These are phyloP conservation scores for Gadus chalcogrammus DNA, from an alignment of 2,113 vertebrate species.

Conservation along the genomic window DNA sequence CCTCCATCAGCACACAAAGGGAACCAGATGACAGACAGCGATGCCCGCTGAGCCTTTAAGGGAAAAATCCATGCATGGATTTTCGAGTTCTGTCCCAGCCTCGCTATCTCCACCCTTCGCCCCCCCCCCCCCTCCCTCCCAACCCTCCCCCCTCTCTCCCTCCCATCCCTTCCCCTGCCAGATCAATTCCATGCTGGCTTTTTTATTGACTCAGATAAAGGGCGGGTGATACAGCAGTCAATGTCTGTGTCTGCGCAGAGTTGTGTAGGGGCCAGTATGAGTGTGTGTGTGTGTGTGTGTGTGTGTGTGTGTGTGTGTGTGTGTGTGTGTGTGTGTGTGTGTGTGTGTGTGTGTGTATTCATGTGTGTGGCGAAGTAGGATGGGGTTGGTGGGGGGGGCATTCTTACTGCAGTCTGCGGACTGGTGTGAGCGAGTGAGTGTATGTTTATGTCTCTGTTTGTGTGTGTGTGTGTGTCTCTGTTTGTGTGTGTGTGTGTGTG, in stretches of 20 bases:
- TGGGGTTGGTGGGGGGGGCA: background rate
- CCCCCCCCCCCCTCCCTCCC: conserved; percentile 11
- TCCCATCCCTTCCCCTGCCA: conserved; percentile 28
- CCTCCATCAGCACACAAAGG: conserved; percentile 32
- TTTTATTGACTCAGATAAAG: conserved; percentile 69
- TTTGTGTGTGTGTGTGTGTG: background rate
- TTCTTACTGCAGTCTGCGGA: background rate
- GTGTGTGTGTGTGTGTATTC: background rate
- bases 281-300: conserved; percentile 7
- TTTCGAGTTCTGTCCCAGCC: conserved; percentile 45
- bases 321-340: background rate
- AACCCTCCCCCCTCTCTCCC: background rate
- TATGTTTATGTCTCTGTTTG: background rate
- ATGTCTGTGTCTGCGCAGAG: conserved; percentile 59
- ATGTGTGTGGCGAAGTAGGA: background rate
- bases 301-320: conserved; percentile 2
- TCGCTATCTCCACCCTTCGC: background rate
- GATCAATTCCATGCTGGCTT: conserved; percentile 63
- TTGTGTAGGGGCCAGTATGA: conserved; percentile 27
- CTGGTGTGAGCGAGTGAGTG: no score
- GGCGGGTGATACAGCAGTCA: conserved; percentile 62
- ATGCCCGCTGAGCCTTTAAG: conserved; percentile 20
- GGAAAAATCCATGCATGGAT: conserved; percentile 61
- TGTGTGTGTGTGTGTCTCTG: background rate
- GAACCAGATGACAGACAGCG: conserved; percentile 41